A percentile compares a stretch with the other conserved stretches of the same genome.
Conservation (phyloP, 2,888 invertebrate species). For the Bugula neritina region DNA sequence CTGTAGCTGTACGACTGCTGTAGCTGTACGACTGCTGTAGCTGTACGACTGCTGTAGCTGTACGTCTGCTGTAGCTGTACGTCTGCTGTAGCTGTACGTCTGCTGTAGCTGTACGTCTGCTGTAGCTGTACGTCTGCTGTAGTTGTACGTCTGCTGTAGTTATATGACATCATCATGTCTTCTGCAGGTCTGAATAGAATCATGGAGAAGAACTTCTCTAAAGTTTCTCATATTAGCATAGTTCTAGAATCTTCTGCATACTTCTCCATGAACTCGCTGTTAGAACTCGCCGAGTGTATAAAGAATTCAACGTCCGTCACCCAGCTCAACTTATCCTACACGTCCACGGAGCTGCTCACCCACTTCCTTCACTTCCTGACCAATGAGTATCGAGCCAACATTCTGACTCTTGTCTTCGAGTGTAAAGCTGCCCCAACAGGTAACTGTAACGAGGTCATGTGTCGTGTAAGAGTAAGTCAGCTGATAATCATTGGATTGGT, state of each 20-base stretch:
- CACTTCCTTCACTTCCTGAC: constrained; percentile 37
- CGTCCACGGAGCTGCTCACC: constrained; percentile 37
- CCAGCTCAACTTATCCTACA: constrained; percentile 39
- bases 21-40: too few species aligned
- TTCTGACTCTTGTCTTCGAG: constrained; percentile 34
- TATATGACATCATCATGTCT: too few species aligned
- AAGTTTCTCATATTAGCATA: constrained; percentile 38
- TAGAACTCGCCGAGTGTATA: constrained; percentile 36
- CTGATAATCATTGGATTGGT: too few species aligned
- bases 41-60: too few species aligned
- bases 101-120: too few species aligned
- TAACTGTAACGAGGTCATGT: too few species aligned
- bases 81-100: too few species aligned
- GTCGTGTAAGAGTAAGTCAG: too few species aligned
- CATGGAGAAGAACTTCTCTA: constrained; percentile 30
- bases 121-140: too few species aligned
- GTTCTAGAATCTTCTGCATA: constrained; percentile 37
- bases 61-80: too few species aligned
- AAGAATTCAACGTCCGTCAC: constrained; percentile 33
- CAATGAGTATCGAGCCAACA: constrained; percentile 32
- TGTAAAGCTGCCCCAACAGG: neutral
- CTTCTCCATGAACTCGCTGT: constrained; percentile 34
- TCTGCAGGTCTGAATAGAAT: constrained; percentile 26
- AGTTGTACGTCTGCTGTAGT: too few species aligned
- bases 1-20: too few species aligned